Conservation (phyloP, 1,140 invertebrate species). For the Phymorhynchus buccinoides region DNA sequence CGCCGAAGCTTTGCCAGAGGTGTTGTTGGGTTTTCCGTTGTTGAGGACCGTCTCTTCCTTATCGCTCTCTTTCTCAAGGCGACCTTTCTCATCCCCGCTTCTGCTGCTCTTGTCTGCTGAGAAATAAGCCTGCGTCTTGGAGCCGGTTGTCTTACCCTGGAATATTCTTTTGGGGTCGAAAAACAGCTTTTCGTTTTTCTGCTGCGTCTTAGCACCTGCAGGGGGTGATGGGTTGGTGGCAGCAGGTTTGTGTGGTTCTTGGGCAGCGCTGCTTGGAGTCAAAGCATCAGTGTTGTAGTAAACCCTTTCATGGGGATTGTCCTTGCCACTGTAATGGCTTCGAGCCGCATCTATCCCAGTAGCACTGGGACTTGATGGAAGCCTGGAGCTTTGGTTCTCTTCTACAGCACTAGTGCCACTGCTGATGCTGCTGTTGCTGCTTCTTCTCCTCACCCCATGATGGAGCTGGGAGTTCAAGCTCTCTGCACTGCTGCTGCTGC, state of each 20-base stretch:
- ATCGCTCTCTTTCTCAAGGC: slow-evolving; percentile 5
- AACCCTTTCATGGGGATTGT: neutral
- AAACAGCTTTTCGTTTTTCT: slow-evolving; percentile 52
- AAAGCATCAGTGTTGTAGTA: slow-evolving; percentile 37
- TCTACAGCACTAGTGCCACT: slow-evolving; percentile 62
- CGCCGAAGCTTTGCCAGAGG: slow-evolving; percentile 50
- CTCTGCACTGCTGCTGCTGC: slow-evolving; percentile 36
- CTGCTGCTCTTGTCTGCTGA: slow-evolving; percentile 36
- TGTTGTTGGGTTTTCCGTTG: slow-evolving; percentile 64
- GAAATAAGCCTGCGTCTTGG: neutral
- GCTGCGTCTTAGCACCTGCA: slow-evolving; percentile 27
- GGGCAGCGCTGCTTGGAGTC: slow-evolving; percentile 7
- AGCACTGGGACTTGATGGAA: neutral
- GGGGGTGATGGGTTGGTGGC: slow-evolving; percentile 42
- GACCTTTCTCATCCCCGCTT: slow-evolving; percentile 36
- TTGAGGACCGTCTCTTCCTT: slow-evolving; percentile 60
- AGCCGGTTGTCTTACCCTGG: slow-evolving; percentile 56
- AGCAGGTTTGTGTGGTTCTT: slow-evolving; percentile 41
- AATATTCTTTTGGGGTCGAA: slow-evolving; percentile 69
- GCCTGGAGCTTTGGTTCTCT: slow-evolving; percentile 52
- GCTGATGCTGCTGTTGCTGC: slow-evolving; percentile 61
- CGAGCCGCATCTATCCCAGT: neutral
- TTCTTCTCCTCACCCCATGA: slow-evolving; percentile 37
- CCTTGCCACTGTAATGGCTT: slow-evolving; percentile 9
- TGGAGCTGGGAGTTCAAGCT: slow-evolving; percentile 33